Percentiles rank a stretch among this genome's conserved stretches.
These are phyloP conservation scores for Pyrgus malvae DNA, from an alignment of 2,888 invertebrate genomes.

Conservation along the genomic window DNA sequence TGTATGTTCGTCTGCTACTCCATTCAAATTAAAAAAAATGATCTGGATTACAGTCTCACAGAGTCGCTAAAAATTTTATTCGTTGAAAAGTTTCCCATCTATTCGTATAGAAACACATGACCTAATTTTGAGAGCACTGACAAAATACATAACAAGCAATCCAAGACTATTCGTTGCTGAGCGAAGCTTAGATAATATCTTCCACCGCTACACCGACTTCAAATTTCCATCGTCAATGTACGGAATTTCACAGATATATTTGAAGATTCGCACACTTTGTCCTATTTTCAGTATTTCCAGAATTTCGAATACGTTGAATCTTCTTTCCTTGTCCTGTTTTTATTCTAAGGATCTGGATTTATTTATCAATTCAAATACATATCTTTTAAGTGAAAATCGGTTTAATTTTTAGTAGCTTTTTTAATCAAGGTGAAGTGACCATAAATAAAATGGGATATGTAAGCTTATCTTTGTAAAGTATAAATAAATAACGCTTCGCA, in stretches of 20 bases:
- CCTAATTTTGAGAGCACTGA: background rate
- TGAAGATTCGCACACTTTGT: constrained; percentile 2
- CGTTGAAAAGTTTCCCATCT: too few species aligned
- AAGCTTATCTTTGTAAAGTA: too few species aligned
- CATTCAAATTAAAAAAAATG: too few species aligned
- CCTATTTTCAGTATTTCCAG: constrained; percentile 5
- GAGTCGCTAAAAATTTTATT: too few species aligned
- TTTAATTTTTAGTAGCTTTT: too few species aligned
- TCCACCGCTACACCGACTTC: constrained; percentile 3
- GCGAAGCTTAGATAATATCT: background rate
- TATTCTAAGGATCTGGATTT: background rate
- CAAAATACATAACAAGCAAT: background rate
- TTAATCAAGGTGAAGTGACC: too few species aligned
- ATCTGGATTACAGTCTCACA: too few species aligned
- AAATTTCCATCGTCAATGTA: constrained; percentile 13
- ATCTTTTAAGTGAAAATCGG: too few species aligned
- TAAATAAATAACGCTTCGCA: too few species aligned
- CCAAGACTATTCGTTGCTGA: background rate
- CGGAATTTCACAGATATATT: background rate
- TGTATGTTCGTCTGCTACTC: too few species aligned
- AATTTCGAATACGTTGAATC: background rate
- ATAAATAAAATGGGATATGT: too few species aligned
- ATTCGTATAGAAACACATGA: too few species aligned
- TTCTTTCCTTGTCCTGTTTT: background rate
- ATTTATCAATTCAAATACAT: background rate